Conservation (phyloP, 2,797 vertebrate genomes). For the Stomatorhinus walkeri region DNA sequence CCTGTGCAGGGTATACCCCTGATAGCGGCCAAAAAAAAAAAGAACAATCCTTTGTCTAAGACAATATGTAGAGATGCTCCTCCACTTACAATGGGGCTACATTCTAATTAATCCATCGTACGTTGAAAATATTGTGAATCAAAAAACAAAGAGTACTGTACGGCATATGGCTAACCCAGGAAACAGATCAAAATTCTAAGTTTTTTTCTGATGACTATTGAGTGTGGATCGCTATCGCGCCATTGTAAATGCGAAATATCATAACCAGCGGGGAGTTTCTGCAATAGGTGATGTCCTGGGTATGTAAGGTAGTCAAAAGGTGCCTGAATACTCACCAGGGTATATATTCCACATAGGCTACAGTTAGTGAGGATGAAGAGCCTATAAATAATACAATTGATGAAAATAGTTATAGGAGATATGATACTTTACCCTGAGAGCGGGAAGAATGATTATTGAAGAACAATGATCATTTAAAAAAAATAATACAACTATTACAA, state of each 20-base stretch:
- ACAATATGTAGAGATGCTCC: background rate
- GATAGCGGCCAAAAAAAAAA: background rate
- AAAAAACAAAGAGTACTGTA: background rate
- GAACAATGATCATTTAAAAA: background rate
- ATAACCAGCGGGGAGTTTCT: background rate
- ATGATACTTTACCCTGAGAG: background rate
- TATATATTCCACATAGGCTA: background rate
- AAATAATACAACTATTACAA: background rate
- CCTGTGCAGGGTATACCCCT: background rate
- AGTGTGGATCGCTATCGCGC: too few species aligned
- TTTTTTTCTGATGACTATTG: too few species aligned
- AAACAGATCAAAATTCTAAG: background rate
- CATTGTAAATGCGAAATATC: background rate
- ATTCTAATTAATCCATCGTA: background rate
- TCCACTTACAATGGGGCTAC: background rate
- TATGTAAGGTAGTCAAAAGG: background rate
- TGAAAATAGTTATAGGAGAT: background rate
- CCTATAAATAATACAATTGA: background rate
- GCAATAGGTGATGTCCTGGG: background rate
- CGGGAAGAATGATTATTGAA: background rate
- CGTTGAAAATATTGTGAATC: background rate
- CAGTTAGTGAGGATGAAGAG: background rate
- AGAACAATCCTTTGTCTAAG: background rate
- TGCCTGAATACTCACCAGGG: background rate
- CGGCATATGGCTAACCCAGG: background rate